Evolutionary conservation across 2,888 invertebrate genomes (phyloP), one percentile per base, ranked within the genome.

Genomic region (Neuroscelio doddi): DNA sequence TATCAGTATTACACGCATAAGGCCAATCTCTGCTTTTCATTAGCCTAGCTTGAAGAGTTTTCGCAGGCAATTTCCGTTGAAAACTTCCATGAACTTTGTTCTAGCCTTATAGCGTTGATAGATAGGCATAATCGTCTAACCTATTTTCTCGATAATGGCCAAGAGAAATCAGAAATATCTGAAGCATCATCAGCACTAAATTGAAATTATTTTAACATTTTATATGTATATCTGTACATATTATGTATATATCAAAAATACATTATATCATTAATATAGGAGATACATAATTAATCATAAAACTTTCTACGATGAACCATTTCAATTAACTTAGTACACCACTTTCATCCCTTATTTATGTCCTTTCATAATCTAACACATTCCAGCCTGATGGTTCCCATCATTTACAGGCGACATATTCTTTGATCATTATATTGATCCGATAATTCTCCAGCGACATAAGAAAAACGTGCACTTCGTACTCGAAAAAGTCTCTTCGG

Each of bases 381-480:
- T 30, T 12, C 12, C n/a, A 32, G 3, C 3, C 32, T 9, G 10
- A 3, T 32, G 32, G 5, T 4, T 3, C n/a, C n/a, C 5, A 9
- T 27, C 27, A 7, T 27, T 27, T 27, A 27, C 5, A 7, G 9
- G 9, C 27, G 27, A 32, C 12, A 12, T 10, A 32, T n/a, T 32
- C 32, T 32, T 32, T 12, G 32, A 32, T 32, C 32, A 4, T 9
- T 12, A 3, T 32, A 12, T 3, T 32, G n/a, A 32, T 32, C 12
- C n/a, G 4, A 3, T 32, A 9, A 9, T 12, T 32, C 32, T 32
- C n/a, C 32, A 34, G n/a, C 15, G 34, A 12, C 34, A 34, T 30
- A 49, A 57, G 44, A 16, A 27, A 15, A 49, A 8, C 29, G 16
- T 44, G 50, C 45, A 55, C 41, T 56, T 49, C 41, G 24, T 53